Evolutionary conservation across 2,888 invertebrate genomes (phyloP), one percentile per base, ranked within the genome.

Genomic region (Quadriops clusia): DNA sequence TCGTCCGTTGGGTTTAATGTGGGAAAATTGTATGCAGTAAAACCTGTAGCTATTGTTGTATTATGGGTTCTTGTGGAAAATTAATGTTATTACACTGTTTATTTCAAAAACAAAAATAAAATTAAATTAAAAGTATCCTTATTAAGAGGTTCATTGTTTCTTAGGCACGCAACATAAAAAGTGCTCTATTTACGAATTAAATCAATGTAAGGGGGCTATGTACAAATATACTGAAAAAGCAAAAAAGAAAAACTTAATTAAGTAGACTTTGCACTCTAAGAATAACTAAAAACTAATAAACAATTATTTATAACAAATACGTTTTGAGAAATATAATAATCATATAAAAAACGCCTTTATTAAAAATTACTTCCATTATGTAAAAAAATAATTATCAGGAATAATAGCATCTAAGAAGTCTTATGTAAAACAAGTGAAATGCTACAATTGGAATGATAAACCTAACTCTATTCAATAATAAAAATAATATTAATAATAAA

Each of bases 321-420:
- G 38, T 39, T 30, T 33, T 30, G 27, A 16, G 30, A 53, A 38
- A 45, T 57, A 51, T 57, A 57, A 58, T 51, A 57, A 61, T 52
- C 60, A 61, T 54, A 60, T 61, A 61, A 61, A 60, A 61, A 60
- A 60, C 59, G 58, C 56, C 55, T 54, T 51, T 48, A 54, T 54
- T 45, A 44, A 54, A 34, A 46, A 23, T 12, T 23, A 23, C 13
- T n/a, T 12, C 11, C 23, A 13, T 13, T 30, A 30, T 33, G 30
- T 25, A 28, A 29, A 34, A 34, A 32, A 34, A 29, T 28, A 33
- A 30, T n/a, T n/a, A 55, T 51, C 56, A 58, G 56, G 56, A 60
- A 58, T 56, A 56, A 49, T 51, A 54, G 56, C 53, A n/a, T n/a
- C n/a, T n/a, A 56, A 57, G 43, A 58, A 58, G 58, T 60, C 58